A percentile compares a stretch with the other conserved stretches of the same genome.
phyloP scores from a whole-genome alignment of 2,888 invertebrate species.

The Agonopterix subpropinquella region DNA sequence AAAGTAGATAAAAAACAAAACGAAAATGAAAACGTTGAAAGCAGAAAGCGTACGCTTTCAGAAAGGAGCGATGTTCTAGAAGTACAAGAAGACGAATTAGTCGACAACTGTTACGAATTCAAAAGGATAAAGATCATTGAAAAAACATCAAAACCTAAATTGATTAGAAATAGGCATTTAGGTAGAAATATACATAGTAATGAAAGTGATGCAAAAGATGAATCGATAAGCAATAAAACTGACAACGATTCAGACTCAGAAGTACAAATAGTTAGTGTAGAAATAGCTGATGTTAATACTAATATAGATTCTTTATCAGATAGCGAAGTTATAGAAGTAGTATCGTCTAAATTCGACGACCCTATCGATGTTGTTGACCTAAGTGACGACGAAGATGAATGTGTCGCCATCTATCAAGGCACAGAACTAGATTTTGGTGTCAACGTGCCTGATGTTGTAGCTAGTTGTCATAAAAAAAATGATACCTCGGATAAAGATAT shows the following conservation, averaged over 20 bases:
- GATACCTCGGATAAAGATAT: constrained; percentile 33
- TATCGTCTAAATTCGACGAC: constrained; percentile 35
- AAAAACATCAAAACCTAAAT: constrained; percentile 46
- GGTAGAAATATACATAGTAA: constrained; percentile 19
- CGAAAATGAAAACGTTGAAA: constrained; percentile 34
- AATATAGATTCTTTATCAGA: constrained; percentile 34
- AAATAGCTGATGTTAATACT: constrained; percentile 27
- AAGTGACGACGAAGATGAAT: constrained; percentile 51
- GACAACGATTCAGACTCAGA: constrained; percentile 56
- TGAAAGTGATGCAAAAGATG: constrained; percentile 29
- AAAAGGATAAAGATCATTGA: constrained; percentile 55
- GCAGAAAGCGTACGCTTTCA: constrained; percentile 56
- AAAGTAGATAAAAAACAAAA: constrained; percentile 35
- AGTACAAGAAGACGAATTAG: constrained; percentile 50
- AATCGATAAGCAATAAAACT: constrained; percentile 20
- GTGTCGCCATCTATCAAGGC: constrained; percentile 28
- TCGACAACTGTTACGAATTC: constrained; percentile 59
- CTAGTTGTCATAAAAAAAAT: constrained; percentile 49
- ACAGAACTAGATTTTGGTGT: constrained; percentile 31
- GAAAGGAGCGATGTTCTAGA: constrained; percentile 55
- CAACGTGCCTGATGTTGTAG: constrained; percentile 64
- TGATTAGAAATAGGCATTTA: constrained; percentile 46
- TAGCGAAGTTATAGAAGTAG: constrained; percentile 51
- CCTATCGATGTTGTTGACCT: constrained; percentile 54
- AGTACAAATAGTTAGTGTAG: constrained; percentile 58